phyloP scores from a whole-genome alignment of 2,113 vertebrate genomes.

The Rhabdornis inornatus region DNA sequence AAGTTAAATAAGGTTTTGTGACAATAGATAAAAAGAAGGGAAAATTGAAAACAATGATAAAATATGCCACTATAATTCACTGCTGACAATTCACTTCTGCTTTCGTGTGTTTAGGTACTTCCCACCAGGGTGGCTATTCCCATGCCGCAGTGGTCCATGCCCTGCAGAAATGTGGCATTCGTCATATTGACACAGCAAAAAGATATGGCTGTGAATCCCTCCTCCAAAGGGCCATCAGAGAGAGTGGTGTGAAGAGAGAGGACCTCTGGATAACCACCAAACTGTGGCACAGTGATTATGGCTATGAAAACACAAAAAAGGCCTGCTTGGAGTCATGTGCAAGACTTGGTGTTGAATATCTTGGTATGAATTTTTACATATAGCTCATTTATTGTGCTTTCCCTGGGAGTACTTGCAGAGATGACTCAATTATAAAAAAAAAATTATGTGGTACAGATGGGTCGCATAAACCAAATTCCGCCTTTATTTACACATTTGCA shows the following conservation, averaged over 20 bases:
- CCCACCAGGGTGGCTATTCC: conserved; percentile 75
- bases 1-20: background rate
- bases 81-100: background rate
- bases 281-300: conserved; percentile 77
- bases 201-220: conserved; percentile 75
- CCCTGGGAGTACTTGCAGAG: background rate
- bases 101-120: conserved; percentile 65
- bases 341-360: conserved; percentile 73
- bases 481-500: background rate
- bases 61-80: background rate
- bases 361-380: conserved; percentile 62
- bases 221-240: conserved; percentile 68
- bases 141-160: conserved; percentile 74
- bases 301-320: conserved; percentile 70
- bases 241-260: conserved; percentile 68
- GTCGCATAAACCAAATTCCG: background rate
- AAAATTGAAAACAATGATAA: background rate
- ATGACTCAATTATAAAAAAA: background rate
- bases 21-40: background rate
- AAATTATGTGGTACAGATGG: fast-evolving
- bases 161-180: conserved; percentile 71
- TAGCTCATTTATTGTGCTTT: background rate
- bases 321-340: conserved; percentile 75
- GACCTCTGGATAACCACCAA: conserved; percentile 83
- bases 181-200: conserved; percentile 80